Evolutionary conservation across 2,888 invertebrate species (phyloP).

Genomic region (Drosophila trichaetosa): DNA sequence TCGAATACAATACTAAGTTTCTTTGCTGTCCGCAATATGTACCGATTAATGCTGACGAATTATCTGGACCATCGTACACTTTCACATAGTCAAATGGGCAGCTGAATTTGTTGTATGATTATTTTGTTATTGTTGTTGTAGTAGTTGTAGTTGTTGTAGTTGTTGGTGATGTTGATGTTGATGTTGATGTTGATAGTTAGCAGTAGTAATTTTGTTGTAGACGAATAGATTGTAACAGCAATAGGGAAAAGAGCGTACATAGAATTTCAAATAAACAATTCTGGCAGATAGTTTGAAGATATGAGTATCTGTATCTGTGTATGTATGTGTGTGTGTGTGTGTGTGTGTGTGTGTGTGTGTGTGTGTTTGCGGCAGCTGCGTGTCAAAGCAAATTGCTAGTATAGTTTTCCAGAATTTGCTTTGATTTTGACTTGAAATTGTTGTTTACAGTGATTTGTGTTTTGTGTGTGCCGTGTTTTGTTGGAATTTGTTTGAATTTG

Average conservation of each 20-base stretch:
- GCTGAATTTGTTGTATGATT: constrained; percentile 86
- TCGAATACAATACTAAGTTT: constrained; percentile 97
- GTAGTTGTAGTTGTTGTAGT: constrained; percentile 23
- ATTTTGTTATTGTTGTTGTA: constrained; percentile 17
- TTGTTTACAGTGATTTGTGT: constrained; percentile 14
- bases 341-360: constrained; percentile 14
- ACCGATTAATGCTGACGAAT: constrained; percentile 95
- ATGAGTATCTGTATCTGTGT: constrained; percentile 10
- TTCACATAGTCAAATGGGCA: constrained; percentile 99
- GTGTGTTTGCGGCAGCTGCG: constrained; percentile 51
- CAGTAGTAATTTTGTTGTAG: constrained; percentile 47
- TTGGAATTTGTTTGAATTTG: constrained; percentile 44
- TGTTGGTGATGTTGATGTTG: constrained; percentile 14
- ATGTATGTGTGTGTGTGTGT: constrained; percentile 15
- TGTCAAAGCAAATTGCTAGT: constrained; percentile 61
- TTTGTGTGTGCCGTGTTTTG: constrained; percentile 12
- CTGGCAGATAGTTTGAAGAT: constrained; percentile 56
- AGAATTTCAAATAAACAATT: constrained; percentile 50
- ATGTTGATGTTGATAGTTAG: constrained; percentile 42
- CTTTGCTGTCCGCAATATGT: constrained; percentile 99
- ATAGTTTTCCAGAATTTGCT: constrained; percentile 53
- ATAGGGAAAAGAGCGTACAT: constrained; percentile 31
- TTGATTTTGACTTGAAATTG: constrained; percentile 67
- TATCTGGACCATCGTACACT: constrained; percentile 97
- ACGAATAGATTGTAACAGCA: constrained; percentile 41